Evolutionary conservation across 2,888 invertebrate species (phyloP).

Genomic region (Drosophila kanekoi): DNA sequence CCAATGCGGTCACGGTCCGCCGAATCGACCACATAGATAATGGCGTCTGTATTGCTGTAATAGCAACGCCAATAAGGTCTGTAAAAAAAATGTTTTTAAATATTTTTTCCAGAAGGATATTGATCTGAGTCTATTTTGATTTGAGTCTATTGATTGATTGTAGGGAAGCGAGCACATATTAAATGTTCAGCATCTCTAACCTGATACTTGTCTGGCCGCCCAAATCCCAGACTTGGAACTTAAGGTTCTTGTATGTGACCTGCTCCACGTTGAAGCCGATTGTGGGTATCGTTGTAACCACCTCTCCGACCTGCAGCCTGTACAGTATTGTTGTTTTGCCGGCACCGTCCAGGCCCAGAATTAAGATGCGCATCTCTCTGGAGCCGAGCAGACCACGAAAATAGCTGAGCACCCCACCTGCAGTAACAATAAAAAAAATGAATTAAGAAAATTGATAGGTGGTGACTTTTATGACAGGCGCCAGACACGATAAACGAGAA

Average conservation of each 20-base stretch:
- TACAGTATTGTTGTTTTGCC: constrained; percentile 99
- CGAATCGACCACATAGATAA: constrained; percentile 99
- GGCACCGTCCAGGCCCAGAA: constrained; percentile 98
- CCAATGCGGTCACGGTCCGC: constrained; percentile 99
- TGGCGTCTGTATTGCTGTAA: constrained; percentile 99
- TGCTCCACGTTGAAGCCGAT: constrained; percentile 99
- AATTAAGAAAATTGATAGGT: constrained; percentile 23
- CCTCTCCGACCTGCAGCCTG: constrained; percentile 98
- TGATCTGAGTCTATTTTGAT: too few relatives aligned
- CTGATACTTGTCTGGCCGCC: constrained; percentile 99
- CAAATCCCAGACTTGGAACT: constrained; percentile 99
- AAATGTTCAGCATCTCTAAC: constrained; percentile 85
- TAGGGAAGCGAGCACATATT: too few relatives aligned
- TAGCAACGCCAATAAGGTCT: constrained; percentile 99
- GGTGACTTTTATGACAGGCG: constrained; percentile 54
- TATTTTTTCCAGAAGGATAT: not conserved
- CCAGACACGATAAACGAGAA: constrained; percentile 25
- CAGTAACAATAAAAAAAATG: constrained; percentile 18
- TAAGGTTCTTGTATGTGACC: constrained; percentile 99
- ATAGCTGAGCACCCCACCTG: constrained; percentile 98
- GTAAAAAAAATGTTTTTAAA: constrained; percentile 10
- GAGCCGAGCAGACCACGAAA: constrained; percentile 98
- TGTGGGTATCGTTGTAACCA: constrained; percentile 99
- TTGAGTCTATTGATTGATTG: too few relatives aligned
- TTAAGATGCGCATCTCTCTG: constrained; percentile 98